Percentiles rank a stretch among this genome's conserved stretches.
Evolutionary conservation across 2,113 vertebrate genomes (phyloP).

Genomic region (Chunga burmeisteri): DNA sequence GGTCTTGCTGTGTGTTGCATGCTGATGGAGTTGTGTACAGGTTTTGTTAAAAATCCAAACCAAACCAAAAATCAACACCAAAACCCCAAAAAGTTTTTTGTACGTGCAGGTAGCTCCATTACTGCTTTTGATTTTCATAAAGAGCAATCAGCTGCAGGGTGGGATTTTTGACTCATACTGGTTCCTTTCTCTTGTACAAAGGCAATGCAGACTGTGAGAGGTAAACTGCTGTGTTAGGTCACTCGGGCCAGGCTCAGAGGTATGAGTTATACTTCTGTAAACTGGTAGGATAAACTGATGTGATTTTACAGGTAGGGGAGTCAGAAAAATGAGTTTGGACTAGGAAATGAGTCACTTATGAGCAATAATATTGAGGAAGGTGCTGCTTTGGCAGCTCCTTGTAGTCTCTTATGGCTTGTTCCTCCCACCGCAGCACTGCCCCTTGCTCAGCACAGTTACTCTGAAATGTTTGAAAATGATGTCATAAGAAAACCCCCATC

Average conservation of each 20-base stretch:
- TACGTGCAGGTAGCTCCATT: neutral
- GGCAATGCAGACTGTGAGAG: neutral
- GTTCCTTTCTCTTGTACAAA: neutral
- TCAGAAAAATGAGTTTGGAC: neutral
- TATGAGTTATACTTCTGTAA: neutral
- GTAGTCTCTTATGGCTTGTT: neutral
- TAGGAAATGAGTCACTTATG: neutral
- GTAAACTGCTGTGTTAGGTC: neutral
- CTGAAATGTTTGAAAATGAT: neutral
- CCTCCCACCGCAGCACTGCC: neutral
- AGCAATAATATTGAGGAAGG: neutral
- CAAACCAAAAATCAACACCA: no score
- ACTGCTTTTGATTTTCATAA: neutral
- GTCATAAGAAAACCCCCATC: rapidly evolving
- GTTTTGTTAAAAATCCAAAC: neutral
- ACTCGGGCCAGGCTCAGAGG: neutral
- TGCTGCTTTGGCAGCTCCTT: neutral
- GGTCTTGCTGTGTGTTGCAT: neutral
- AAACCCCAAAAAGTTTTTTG: rapidly evolving
- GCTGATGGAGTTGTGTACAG: neutral
- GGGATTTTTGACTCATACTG: neutral
- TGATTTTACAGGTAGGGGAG: neutral
- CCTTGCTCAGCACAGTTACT: rapidly evolving
- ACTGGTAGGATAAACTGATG: neutral
- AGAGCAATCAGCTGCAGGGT: neutral